Conservation (phyloP, 2,113 vertebrate genomes). For the Menura novaehollandiae region DNA sequence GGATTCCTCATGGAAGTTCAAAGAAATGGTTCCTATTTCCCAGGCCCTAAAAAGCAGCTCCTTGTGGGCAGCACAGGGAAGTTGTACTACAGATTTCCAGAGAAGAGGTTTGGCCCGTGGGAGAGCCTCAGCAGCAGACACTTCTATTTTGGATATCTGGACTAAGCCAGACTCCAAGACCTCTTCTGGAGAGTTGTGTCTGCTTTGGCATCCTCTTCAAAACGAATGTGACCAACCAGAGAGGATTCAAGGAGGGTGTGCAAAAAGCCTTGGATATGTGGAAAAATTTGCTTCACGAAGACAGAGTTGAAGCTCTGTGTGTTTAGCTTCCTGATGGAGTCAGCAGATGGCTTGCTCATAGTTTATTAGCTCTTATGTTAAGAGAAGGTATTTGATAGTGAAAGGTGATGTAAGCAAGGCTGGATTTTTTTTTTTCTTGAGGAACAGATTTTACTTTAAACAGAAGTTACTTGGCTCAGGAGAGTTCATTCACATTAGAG, state of each 20-base stretch:
- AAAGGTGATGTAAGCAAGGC: slow-evolving; percentile 26
- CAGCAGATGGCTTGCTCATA: background rate
- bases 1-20: background rate
- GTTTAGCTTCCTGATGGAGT: background rate
- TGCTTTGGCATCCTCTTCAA: background rate
- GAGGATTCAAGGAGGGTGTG: background rate
- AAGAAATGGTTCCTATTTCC: background rate
- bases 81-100: background rate
- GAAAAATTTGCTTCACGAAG: slow-evolving; percentile 12
- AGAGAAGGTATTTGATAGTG: slow-evolving; percentile 9
- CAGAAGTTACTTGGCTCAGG: background rate
- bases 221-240: background rate
- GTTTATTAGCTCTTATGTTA: slow-evolving; percentile 18
- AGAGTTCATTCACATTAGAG: background rate
- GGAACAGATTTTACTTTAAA: background rate
- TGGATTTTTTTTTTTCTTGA: background rate
- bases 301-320: background rate
- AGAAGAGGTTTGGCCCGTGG: background rate
- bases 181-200: background rate
- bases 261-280: background rate
- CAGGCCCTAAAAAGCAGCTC: background rate
- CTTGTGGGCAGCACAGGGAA: background rate
- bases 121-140: background rate
- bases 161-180: background rate
- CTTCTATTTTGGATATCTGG: background rate